Evolutionary conservation across 2,888 invertebrate species (phyloP), one percentile per base, ranked within the genome.

Genomic region (Bombyx huttoni): DNA sequence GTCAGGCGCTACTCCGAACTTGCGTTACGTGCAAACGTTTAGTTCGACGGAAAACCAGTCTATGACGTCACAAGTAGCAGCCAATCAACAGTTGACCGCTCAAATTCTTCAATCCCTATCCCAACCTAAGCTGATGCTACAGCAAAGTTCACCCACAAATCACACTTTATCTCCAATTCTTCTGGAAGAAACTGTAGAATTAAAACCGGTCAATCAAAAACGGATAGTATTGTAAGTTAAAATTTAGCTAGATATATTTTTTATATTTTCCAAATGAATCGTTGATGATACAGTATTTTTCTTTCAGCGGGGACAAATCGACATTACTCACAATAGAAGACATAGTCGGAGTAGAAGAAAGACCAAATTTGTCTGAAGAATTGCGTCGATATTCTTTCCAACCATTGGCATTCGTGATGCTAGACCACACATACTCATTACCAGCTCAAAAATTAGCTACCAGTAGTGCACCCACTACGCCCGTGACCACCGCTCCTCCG

Each of bases 11-110:
- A 81, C 86, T 10, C 85, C 87, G 8, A 82, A 83, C 61, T 67
- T 87, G 53, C 74, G 87, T 50, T 87, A 86, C 59, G 86, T 87
- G 12, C 86, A 85, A 56, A 83, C 87, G 0, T 86, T 85, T 60
- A 76, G 80, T 7, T 61, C 78, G 5, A 59, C 73, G 9, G 84
- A 84, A 46, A 78, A 75, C 56, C 85, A 78, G 57, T 75, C 80
- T 48, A 77, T 82, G 24, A 72, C 78, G 34, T 78, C 89, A 1
- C 90, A 90, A 68, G 81, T 90, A 13, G 90, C 90, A 8, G 90
- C 90, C 24, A 91, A 91, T 66, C 91, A 91, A 63, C 91, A 91
- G 54, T 70, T 91, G 52, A 91, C 91, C 1, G 91, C 91, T 33
- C 91, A 91, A 67, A 91, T 91, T 62, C 73, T 91, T 58, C 91